Base-by-base conservation (phyloP, 2,888 invertebrate genomes). In the Parasteatoda lunata region DNA sequence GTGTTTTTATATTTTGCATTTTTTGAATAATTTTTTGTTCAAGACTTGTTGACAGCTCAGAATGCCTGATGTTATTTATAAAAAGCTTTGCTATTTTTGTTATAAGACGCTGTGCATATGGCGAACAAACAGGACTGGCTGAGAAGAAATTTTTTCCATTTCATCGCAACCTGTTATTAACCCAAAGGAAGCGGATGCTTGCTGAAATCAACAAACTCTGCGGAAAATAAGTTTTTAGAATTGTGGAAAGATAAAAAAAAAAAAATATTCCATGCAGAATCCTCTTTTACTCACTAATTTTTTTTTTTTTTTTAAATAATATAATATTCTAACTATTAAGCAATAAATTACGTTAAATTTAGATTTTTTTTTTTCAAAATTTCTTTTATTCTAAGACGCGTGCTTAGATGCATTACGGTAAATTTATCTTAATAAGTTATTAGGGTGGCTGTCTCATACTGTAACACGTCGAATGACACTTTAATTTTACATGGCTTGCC, bases 141-240 rank as follows among this genome's bases (percentile, higher is more conserved):
- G 11, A 59, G 59, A 30, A 30, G 30, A 30, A 30, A 9, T 59
- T 59, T 59, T 76, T 4, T 9, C 70, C 70, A 47, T 13, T 48
- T 47, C 64, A 45, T 72, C 54, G 49, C 48, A 77, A 72, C 77
- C 71, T 66, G 51, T 83, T 49, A 77, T 83, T 83, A 83, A 52
- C 70, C 13, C 30, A 70, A 47, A 47, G 51, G 15, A 68, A 70
- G 49, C 47, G 69, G 76, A 75, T 81, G 76, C 51, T 15, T 11
- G 49, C 48, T 65, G 6, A 45, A 65, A 64, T 49, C 54, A 51
- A 71, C 69, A 71, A 68, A 66, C 68, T 7, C 9, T 9, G 8
- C 9, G 75, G 7, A 65, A 49, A 48, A 65, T 64, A 51, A 65
- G 70, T 15, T n/a, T 13, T 8, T 13, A 75, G 48, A 47, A 47